These are phyloP conservation scores for Maconellicoccus hirsutus DNA, from an alignment of 1,140 invertebrate species.

Conservation along the genomic window DNA sequence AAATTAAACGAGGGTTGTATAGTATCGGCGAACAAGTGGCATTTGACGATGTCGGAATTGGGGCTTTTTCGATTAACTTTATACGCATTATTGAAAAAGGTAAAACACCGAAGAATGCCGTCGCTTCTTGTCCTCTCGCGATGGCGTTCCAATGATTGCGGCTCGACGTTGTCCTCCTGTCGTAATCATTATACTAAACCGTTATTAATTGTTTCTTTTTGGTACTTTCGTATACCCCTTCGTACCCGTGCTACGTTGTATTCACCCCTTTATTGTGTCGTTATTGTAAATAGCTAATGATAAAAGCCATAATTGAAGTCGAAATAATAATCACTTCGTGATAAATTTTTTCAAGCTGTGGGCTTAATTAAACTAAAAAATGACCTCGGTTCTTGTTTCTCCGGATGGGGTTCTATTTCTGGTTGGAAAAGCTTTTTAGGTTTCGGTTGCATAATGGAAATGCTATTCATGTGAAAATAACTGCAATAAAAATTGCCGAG, in stretches of 20 bases:
- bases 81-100: slow-evolving; percentile 4
- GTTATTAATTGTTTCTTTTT: background rate
- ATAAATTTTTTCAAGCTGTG: background rate
- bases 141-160: too few relatives aligned
- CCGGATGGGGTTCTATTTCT: too few relatives aligned
- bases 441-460: too few relatives aligned
- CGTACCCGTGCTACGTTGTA: too few relatives aligned
- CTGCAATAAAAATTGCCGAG: too few relatives aligned
- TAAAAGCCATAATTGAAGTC: background rate
- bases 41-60: slow-evolving; percentile 4
- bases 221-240: too few relatives aligned
- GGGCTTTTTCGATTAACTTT: slow-evolving; percentile 2
- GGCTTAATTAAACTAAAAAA: background rate
- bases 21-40: background rate
- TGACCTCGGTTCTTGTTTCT: too few relatives aligned
- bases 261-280: too few relatives aligned
- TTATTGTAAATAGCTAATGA: slow-evolving; percentile 1
- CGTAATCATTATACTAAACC: background rate
- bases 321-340: background rate
- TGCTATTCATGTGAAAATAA: too few relatives aligned
- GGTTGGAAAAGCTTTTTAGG: too few relatives aligned
- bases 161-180: background rate
- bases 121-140: too few relatives aligned
- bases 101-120: background rate
- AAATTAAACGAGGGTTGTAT: slow-evolving; percentile 1